Evolutionary conservation across 2,797 vertebrate genomes (phyloP).

Genomic region (Brotula barbata): DNA sequence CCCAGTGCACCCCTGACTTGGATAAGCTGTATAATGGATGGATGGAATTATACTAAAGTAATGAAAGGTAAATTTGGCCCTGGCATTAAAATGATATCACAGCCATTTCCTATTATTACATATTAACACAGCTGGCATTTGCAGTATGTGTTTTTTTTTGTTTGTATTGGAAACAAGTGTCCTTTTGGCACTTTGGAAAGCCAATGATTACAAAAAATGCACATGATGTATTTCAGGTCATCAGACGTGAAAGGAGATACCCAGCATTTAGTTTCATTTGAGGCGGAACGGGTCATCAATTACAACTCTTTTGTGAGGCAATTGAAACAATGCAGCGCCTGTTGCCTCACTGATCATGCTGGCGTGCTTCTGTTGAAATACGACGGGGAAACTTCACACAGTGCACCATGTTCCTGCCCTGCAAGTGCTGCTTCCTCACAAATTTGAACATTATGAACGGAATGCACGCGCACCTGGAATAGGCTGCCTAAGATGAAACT

Average conservation of each 20-base stretch:
- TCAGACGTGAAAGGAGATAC: background rate
- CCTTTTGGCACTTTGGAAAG: background rate
- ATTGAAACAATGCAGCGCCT: constrained; percentile 19
- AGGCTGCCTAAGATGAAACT: constrained; percentile 1
- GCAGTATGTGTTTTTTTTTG: background rate
- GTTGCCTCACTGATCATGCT: constrained; percentile 8
- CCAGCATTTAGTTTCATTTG: constrained; percentile 8
- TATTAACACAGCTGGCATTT: background rate
- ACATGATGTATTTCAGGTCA: background rate
- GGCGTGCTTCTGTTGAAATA: constrained; percentile 11
- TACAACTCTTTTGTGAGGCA: background rate
- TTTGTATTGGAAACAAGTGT: background rate
- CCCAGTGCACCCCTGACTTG: too few species aligned
- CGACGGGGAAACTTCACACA: constrained; percentile 24
- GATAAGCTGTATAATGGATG: too few species aligned
- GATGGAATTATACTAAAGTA: too few species aligned
- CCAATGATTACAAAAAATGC: background rate
- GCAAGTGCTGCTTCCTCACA: background rate
- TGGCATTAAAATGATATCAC: constrained; percentile 4
- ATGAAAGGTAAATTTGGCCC: constrained; percentile 19
- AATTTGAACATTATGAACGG: background rate
- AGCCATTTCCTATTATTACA: background rate
- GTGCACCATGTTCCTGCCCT: constrained; percentile 7
- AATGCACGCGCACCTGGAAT: background rate
- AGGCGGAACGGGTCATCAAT: background rate